phyloP scores from a whole-genome alignment of 2,888 invertebrate species.

The Amiota communis region DNA sequence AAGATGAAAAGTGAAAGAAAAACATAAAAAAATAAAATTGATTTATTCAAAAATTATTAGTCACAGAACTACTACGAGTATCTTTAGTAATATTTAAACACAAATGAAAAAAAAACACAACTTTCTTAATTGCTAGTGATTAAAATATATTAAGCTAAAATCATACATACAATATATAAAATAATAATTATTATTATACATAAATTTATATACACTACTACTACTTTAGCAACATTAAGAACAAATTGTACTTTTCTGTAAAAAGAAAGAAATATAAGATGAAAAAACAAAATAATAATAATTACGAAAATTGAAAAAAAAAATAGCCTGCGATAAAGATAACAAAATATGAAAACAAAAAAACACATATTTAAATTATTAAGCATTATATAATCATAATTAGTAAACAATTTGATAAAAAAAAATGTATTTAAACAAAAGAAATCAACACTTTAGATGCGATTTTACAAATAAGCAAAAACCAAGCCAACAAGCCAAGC shows the following conservation, averaged over 20 bases:
- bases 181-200: neutral
- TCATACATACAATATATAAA: slow-evolving; percentile 23
- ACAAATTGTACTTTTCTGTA: slow-evolving; percentile 46
- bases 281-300: neutral
- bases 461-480: slow-evolving; percentile 44
- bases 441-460: slow-evolving; percentile 14
- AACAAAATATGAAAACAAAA: slow-evolving; percentile 3
- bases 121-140: slow-evolving; percentile 37
- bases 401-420: slow-evolving; percentile 9
- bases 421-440: slow-evolving; percentile 8
- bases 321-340: slow-evolving; percentile 47
- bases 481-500: slow-evolving; percentile 32
- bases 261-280: slow-evolving; percentile 12
- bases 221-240: slow-evolving; percentile 29
- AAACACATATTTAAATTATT: neutral
- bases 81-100: neutral
- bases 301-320: slow-evolving; percentile 9
- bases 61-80: too few relatives aligned
- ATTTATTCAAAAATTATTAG: neutral
- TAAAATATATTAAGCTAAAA: slow-evolving; percentile 37
- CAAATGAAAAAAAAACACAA: neutral
- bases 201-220: slow-evolving; percentile 34
- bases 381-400: slow-evolving; percentile 16
- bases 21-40: neutral
- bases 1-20: too few relatives aligned